Evolutionary conservation across 2,797 vertebrate species (phyloP).

Genomic region (Takifugu ocellatus): DNA sequence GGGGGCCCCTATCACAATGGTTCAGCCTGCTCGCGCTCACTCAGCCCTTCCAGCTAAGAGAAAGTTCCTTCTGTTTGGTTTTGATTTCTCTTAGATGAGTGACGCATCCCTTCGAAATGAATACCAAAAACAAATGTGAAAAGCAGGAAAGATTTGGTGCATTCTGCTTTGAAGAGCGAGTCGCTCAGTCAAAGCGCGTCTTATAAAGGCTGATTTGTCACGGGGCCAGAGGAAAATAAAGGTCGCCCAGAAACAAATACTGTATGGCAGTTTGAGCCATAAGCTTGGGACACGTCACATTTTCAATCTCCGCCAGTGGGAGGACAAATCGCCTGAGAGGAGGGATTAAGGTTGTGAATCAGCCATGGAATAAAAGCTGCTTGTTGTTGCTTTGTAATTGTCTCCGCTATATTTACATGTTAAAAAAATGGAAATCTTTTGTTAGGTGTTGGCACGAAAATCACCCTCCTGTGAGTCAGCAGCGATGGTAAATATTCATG

Average conservation of each 20-base stretch:
- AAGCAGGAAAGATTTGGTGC: slow-evolving; percentile 24
- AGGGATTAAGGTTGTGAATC: slow-evolving; percentile 72
- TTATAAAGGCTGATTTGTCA: slow-evolving; percentile 66
- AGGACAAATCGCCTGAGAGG: slow-evolving; percentile 73
- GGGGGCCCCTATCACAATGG: slow-evolving; percentile 27
- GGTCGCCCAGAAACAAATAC: slow-evolving; percentile 61
- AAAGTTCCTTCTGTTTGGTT: slow-evolving; percentile 35
- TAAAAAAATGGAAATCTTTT: slow-evolving; percentile 73
- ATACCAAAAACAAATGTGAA: background rate
- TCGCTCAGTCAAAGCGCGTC: slow-evolving; percentile 62
- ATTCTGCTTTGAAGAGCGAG: slow-evolving; percentile 42
- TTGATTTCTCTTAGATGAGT: slow-evolving; percentile 4
- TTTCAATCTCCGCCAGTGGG: slow-evolving; percentile 72
- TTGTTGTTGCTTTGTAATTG: slow-evolving; percentile 76
- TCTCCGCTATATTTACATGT: slow-evolving; percentile 74
- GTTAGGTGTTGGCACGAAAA: slow-evolving; percentile 64
- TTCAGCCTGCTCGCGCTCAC: slow-evolving; percentile 26
- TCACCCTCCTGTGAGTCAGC: slow-evolving; percentile 65
- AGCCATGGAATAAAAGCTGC: slow-evolving; percentile 70
- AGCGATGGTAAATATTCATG: slow-evolving; percentile 72
- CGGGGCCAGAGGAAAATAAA: slow-evolving; percentile 57
- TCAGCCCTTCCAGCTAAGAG: slow-evolving; percentile 25
- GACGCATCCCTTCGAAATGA: too few relatives aligned
- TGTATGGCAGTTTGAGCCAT: slow-evolving; percentile 54
- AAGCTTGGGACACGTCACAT: slow-evolving; percentile 66